Percentiles rank a stretch among this genome's conserved stretches.
phyloP scores from a whole-genome alignment of 2,113 vertebrate genomes.

The Diphyllodes magnificus region DNA sequence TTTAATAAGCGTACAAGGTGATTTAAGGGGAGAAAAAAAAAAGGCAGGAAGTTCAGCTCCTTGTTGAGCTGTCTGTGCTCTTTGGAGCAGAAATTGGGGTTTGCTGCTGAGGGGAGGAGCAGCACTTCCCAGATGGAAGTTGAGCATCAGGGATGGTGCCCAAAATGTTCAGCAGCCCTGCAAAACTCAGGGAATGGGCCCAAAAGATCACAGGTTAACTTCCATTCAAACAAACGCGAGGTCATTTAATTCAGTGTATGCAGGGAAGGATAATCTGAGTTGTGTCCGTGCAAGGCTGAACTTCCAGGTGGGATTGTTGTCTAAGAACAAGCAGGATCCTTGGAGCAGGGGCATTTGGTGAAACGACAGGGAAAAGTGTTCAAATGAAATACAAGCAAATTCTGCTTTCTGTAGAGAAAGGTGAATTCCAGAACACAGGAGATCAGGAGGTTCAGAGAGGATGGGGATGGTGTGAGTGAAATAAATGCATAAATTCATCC shows the following conservation, averaged over 20 bases:
- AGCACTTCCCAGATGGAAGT: background rate
- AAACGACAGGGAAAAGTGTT: background rate
- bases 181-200: background rate
- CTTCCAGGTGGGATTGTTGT: background rate
- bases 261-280: background rate
- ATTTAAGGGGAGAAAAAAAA: background rate
- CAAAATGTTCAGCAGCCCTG: background rate
- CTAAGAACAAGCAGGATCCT: background rate
- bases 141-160: background rate
- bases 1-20: conserved; percentile 1
- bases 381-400: background rate
- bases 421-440: background rate
- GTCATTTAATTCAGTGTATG: background rate
- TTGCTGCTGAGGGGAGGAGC: background rate
- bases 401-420: background rate
- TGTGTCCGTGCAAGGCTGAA: background rate
- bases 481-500: background rate
- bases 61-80: background rate
- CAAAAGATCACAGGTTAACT: rapidly evolving
- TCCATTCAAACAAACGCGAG: too few relatives aligned
- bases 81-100: background rate
- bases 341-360: background rate
- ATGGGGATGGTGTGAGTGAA: background rate
- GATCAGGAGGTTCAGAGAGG: background rate
- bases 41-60: background rate